phyloP scores from a whole-genome alignment of 2,888 invertebrate genomes.

The Stramonita haemastoma region DNA sequence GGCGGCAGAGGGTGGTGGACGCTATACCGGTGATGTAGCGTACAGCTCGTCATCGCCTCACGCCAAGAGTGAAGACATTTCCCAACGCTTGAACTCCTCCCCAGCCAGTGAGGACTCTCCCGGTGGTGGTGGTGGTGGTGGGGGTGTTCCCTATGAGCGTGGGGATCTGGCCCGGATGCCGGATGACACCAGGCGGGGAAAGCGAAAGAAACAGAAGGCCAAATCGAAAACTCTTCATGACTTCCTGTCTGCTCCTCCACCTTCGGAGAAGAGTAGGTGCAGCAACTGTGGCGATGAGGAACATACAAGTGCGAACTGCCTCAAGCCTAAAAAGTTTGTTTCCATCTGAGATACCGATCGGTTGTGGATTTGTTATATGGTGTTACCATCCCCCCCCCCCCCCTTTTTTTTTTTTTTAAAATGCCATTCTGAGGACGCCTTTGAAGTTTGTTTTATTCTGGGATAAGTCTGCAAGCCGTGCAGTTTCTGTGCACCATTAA shows the following conservation, averaged over 20 bases:
- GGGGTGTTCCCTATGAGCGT: neutral
- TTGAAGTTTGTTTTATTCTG: too few relatives aligned
- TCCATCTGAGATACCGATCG: neutral
- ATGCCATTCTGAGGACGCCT: neutral
- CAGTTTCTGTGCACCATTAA: too few relatives aligned
- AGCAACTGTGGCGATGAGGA: conserved; percentile 22
- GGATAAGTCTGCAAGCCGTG: too few relatives aligned
- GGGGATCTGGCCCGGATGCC: neutral
- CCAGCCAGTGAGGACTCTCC: neutral
- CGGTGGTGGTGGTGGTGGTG: neutral
- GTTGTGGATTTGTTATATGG: neutral
- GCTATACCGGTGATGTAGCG: neutral
- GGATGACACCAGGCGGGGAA: neutral
- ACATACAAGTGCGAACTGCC: conserved; percentile 16
- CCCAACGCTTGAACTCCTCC: neutral
- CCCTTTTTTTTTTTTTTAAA: neutral
- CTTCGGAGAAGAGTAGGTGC: neutral
- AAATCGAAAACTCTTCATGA: neutral
- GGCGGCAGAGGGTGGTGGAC: neutral
- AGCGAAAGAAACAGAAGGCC: neutral
- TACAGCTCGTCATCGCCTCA: neutral
- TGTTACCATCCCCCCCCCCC: neutral
- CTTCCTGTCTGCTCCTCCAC: neutral
- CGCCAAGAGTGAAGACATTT: neutral
- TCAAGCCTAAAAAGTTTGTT: neutral